Evolutionary conservation across 2,797 vertebrate species (phyloP), one percentile per base, ranked within the genome.

Genomic region (Amniataba percoides): DNA sequence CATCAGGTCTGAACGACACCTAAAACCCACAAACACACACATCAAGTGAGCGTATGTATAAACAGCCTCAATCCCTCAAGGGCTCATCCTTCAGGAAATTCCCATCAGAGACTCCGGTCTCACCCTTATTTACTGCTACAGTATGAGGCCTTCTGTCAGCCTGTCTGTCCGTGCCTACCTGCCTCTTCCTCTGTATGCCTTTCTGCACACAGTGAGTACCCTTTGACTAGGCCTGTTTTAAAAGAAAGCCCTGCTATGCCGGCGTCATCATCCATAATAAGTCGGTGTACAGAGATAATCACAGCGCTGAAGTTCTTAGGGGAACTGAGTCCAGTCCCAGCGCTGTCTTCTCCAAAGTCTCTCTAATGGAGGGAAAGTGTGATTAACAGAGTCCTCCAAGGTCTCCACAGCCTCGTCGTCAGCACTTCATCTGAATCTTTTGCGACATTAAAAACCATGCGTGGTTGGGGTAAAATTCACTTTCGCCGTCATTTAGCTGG

Each of bases 371-470:
- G 51, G 46, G 45, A 62, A 81, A 76, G 71, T 87, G 81, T 93
- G 87, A 92, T 93, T 93, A 93, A 87, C 51, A 45, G 64, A 71
- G 19, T 74, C 49, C 80, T 74, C 59, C 3, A 74, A 74, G 80
- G 74, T 78, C 81, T 67, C 42, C 60, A 56, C 18, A 2, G 53
- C 31, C 31, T 74, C n/a, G 39, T 78, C 49, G 63, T 67, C 70
- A 52, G 68, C 51, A 40, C 42, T 63, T 71, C 69, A 60, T 62
- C 57, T 66, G 48, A 78, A 45, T 75, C 23, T 58, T 58, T 55
- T 42, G n/a, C 31, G 39, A 40, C 57, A 59, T 75, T 49, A 40
- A 52, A 84, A 84, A n/a, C 3, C 14, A 15, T 12, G 42, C 14
- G 27, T 19, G 18, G 19, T 57, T 61, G 21, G 18, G 64, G 57